phyloP scores from a whole-genome alignment of 2,113 vertebrate genomes.

The Tinamus guttatus region DNA sequence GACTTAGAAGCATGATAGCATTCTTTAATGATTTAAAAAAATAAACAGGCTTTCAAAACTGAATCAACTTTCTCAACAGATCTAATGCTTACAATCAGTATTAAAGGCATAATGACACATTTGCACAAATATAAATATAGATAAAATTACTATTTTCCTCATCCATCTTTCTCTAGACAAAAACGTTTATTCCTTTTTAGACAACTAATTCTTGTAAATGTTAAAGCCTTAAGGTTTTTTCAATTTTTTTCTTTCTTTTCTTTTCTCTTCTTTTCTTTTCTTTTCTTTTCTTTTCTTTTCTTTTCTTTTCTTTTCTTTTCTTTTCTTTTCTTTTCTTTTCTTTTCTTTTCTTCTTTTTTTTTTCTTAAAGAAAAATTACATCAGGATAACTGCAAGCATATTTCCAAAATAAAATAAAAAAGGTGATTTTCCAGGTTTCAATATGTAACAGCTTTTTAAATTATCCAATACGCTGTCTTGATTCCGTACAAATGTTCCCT shows the following conservation, averaged over 20 bases:
- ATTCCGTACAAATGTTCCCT: slow-evolving; percentile 84
- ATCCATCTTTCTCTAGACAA: not conserved
- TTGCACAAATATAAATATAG: not conserved
- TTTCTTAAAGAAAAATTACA: not conserved
- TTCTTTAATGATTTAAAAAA: slow-evolving; percentile 41
- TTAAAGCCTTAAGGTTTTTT: not conserved
- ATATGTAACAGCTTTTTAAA: slow-evolving; percentile 81
- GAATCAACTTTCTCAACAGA: not conserved
- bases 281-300: not conserved
- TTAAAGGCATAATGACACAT: not conserved
- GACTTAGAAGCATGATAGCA: slow-evolving; percentile 47
- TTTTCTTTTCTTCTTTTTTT: not conserved
- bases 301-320: not conserved
- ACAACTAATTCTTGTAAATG: not conserved
- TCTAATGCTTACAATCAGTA: not conserved
- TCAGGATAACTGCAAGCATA: slow-evolving; percentile 80
- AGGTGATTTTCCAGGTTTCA: slow-evolving; percentile 77
- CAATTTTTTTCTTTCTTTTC: not conserved
- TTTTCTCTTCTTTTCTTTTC: not conserved
- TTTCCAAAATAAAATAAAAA: slow-evolving; percentile 78
- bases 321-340: not conserved
- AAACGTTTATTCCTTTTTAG: not conserved
- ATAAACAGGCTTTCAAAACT: slow-evolving; percentile 47
- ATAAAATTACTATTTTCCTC: not conserved
- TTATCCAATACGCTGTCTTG: slow-evolving; percentile 80